phyloP scores from a whole-genome alignment of 2,797 vertebrate genomes.

The Syndactyla subalaris region DNA sequence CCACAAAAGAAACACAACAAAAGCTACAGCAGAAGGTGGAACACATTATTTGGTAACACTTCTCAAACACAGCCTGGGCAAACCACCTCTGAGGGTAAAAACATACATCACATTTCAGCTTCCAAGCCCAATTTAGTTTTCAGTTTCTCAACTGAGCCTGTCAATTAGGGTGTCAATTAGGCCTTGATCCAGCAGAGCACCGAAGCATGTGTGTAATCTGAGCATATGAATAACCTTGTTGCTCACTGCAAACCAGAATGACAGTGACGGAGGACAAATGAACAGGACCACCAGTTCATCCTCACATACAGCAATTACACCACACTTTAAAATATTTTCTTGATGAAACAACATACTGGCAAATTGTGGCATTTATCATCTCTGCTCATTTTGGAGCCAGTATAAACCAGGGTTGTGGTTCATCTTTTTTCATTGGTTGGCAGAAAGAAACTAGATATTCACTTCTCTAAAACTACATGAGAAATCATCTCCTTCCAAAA shows the following conservation, averaged over 20 bases:
- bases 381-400: neutral
- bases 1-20: neutral
- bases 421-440: neutral
- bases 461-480: neutral
- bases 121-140: slow-evolving; percentile 63
- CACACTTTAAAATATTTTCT: slow-evolving; percentile 16
- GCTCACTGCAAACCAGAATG: slow-evolving; percentile 45
- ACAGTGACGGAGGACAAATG: slow-evolving; percentile 35
- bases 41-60: slow-evolving; percentile 57
- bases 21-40: slow-evolving; percentile 58
- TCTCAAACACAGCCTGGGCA: slow-evolving; percentile 52
- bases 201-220: slow-evolving; percentile 56
- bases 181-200: slow-evolving; percentile 62
- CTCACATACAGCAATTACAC: slow-evolving; percentile 21
- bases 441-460: neutral
- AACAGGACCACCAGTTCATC: slow-evolving; percentile 43
- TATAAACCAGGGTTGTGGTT: neutral
- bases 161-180: slow-evolving; percentile 68
- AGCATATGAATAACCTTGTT: slow-evolving; percentile 56
- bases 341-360: slow-evolving; percentile 10
- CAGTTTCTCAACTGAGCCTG: slow-evolving; percentile 56
- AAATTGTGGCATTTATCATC: neutral
- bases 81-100: slow-evolving; percentile 56
- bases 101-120: slow-evolving; percentile 55
- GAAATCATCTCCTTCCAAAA: neutral